phyloP scores from a whole-genome alignment of 2,888 invertebrate species.

The Lasioglossum marginatum region DNA sequence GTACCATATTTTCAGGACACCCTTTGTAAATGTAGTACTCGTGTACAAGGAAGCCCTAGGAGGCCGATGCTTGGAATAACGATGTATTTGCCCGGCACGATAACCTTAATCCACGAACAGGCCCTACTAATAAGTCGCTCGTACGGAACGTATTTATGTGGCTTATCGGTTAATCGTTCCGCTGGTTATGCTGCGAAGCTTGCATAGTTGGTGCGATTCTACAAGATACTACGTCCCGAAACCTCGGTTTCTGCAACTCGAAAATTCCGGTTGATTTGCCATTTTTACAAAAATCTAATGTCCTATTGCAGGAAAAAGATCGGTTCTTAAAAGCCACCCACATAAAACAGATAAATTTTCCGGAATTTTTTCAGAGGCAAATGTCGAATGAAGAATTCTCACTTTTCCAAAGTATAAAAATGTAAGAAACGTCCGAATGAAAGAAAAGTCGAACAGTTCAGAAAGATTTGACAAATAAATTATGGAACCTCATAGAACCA shows the following conservation, averaged over 20 bases:
- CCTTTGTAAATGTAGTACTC: background rate
- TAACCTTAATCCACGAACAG: constrained; percentile 13
- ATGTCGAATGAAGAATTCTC: no score
- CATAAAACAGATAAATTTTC: no score
- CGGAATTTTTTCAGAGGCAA: background rate
- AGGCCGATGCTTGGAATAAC: background rate
- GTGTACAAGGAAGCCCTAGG: background rate
- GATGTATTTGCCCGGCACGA: background rate
- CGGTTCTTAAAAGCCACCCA: no score
- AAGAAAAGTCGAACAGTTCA: background rate
- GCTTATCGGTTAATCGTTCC: constrained; percentile 6
- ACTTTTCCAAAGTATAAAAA: no score
- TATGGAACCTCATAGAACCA: background rate
- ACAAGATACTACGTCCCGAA: background rate
- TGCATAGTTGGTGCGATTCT: background rate
- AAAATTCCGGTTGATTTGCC: background rate
- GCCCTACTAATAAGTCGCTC: background rate
- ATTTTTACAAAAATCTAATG: background rate
- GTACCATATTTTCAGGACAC: background rate
- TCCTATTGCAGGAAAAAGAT: background rate
- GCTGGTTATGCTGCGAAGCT: background rate
- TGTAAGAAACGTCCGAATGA: background rate
- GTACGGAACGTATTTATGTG: constrained; percentile 10
- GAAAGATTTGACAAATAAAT: background rate
- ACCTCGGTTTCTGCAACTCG: background rate